Base-by-base conservation (phyloP, 1,140 invertebrate species). In the Heliconius himera region DNA sequence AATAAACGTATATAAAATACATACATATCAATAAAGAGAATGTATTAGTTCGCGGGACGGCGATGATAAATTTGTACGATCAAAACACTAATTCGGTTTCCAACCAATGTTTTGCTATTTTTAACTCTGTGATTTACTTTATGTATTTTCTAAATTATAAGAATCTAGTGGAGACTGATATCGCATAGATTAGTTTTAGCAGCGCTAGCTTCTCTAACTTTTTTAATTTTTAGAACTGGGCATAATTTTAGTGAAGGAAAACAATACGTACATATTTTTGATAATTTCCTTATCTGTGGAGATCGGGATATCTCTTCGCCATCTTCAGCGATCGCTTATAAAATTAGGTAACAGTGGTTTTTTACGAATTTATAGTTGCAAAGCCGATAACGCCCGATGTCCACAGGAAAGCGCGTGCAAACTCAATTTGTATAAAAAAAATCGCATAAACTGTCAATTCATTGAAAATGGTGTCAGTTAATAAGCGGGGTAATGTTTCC, bases 161-260 rank as follows among this genome's bases (percentile, higher is more conserved):
- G 93, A 85, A 91, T 92, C 89, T 94, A 94, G 92, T 93, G 91
- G 93, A 94, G 93, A 94, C 93, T 94, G 93, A 94, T 94, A 94
- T 90, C 89, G 91, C 91, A 89, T 94, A 94, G 92, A 92, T 93
- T 94, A 94, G 92, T 94, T 94, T 93, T 94, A 94, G 92, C 93
- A 88, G 88, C 92, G 93, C 93, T 94, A 94, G 93, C 92, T 93
- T 94, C 91, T 92, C 89, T 92, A 86, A 88, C 85, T 90, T 89
- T 87, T 90, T 91, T 93, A 89, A 89, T 93, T 93, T 93, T 90
- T 89, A 91, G 89, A 91, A 92, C 88, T 94, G 90, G 86, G 85
- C 85, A 90, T 91, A 92, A 87, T 88, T 89, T 89, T 90, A 85
- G 84, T 88, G 84, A 86, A 83, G 80, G 82, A 85, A 88, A 89